phyloP scores from a whole-genome alignment of 2,888 invertebrate species.

The Melanostoma mellinum region DNA sequence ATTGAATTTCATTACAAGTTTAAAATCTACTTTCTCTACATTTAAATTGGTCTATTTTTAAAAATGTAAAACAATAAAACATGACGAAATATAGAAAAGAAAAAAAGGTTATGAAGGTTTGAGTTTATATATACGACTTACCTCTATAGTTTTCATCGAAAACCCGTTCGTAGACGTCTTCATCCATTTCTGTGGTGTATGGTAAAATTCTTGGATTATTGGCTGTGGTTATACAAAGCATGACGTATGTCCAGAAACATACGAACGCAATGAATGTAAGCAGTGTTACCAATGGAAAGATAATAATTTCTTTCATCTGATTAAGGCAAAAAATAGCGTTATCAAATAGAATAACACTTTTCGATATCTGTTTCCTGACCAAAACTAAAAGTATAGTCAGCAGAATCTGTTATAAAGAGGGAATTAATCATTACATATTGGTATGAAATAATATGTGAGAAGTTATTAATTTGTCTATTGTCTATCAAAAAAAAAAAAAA shows the following conservation, averaged over 20 bases:
- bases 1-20: no score
- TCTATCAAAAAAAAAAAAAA: no score
- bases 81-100: no score
- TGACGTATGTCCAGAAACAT: slow-evolving; percentile 92
- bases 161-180: slow-evolving; percentile 65
- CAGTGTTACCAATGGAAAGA: slow-evolving; percentile 93
- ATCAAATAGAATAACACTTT: slow-evolving; percentile 91
- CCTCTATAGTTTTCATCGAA: slow-evolving; percentile 75
- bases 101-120: no score
- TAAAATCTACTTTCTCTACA: no score
- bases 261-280: slow-evolving; percentile 89
- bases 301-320: slow-evolving; percentile 91
- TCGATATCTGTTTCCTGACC: slow-evolving; percentile 90
- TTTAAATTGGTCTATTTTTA: no score
- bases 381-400: slow-evolving; percentile 88
- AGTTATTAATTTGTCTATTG: no score
- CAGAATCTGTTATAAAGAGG: slow-evolving; percentile 79
- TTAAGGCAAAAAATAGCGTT: slow-evolving; percentile 94
- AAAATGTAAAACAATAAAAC: no score
- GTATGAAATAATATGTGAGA: no score
- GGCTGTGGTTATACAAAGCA: slow-evolving; percentile 90
- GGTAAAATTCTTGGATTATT: slow-evolving; percentile 85
- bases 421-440: not conserved
- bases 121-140: slow-evolving; percentile 68
- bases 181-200: slow-evolving; percentile 29